A percentile compares a stretch with the other conserved stretches of the same genome.
Evolutionary conservation across 2,113 vertebrate genomes (phyloP).

Genomic region (Peromyscus leucopus): DNA sequence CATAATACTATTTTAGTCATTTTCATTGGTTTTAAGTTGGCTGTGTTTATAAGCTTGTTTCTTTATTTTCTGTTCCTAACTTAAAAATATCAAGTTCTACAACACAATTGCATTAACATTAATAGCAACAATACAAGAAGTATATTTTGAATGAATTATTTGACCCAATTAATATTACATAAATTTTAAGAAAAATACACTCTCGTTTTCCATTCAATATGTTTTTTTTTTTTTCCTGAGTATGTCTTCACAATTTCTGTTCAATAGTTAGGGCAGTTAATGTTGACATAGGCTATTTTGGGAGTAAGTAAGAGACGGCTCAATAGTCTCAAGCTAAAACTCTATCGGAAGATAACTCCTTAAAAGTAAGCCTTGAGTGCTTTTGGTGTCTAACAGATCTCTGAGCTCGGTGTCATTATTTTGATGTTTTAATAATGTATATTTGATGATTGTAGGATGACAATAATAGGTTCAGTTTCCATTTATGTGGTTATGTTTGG

Average conservation of each 20-base stretch:
- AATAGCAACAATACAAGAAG: background rate
- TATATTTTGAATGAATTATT: slow-evolving; percentile 56
- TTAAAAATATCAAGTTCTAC: slow-evolving; percentile 25
- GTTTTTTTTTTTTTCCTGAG: background rate
- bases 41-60: slow-evolving; percentile 15
- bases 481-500: slow-evolving; percentile 72
- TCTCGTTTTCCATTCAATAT: slow-evolving; percentile 20
- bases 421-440: slow-evolving; percentile 81
- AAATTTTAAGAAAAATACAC: background rate
- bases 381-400: slow-evolving; percentile 62
- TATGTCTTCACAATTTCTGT: slow-evolving; percentile 38
- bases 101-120: slow-evolving; percentile 25
- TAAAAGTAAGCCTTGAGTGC: slow-evolving; percentile 67
- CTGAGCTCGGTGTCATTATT: slow-evolving; percentile 66
- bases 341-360: slow-evolving; percentile 63
- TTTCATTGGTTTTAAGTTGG: slow-evolving; percentile 8
- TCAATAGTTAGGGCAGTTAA: slow-evolving; percentile 34
- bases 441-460: slow-evolving; percentile 62
- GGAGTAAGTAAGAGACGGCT: slow-evolving; percentile 38
- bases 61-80: slow-evolving; percentile 31
- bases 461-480: slow-evolving; percentile 51
- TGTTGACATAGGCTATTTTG: slow-evolving; percentile 64
- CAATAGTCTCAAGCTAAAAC: slow-evolving; percentile 20
- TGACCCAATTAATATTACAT: background rate
- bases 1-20: background rate